Base-by-base conservation (phyloP, 2,113 vertebrate species). In the Jacana jacana region DNA sequence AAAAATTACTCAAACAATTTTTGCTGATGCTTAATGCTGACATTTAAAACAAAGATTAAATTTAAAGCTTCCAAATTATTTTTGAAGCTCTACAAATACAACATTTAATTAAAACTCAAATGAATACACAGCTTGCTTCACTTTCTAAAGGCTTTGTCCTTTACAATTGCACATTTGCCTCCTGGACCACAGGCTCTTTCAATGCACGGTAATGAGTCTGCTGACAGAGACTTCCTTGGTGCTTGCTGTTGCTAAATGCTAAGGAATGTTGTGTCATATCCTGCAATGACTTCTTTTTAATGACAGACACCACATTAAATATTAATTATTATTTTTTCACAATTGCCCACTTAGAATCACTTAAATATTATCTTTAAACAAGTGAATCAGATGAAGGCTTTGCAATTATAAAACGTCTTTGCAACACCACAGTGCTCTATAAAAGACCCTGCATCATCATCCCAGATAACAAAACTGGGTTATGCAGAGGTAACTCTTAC, bases 21-120 rank as follows among this genome's bases (percentile, higher is more conserved):
- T 42, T 66, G 52, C 15, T 64, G 39, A 37, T 27, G 46, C 58
- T 75, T 73, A 61, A 64, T 68, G 76, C 44, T 70, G 88, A 77
- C 72, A 79, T 93, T 94, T 89, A 88, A 81, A 88, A 64, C 6
- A 2, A 51, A 75, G 91, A 97, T 91, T 73, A 87, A 63, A 69
- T 85, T 22, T 49, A 4, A 90, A 76, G 42, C 76, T 96, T 95
- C 78, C 39, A 83, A 84, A 91, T 90, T 64, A 55, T 95, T 86
- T 91, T 83, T 81, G 18, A 61, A 91, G 68, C 69, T 94, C 72
- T 85, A 87, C 81, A 97, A 95, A 97, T 39, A 94, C 35, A 83
- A 51, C 2, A 3, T 85, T 91, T 95, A 94, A 97, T 95, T 93
- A 94, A 95, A 96, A 81, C 42, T 68, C 82, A 79, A 64, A 93